Evolutionary conservation across 2,797 vertebrate genomes (phyloP).

Genomic region (Threskiornis aethiopicus): DNA sequence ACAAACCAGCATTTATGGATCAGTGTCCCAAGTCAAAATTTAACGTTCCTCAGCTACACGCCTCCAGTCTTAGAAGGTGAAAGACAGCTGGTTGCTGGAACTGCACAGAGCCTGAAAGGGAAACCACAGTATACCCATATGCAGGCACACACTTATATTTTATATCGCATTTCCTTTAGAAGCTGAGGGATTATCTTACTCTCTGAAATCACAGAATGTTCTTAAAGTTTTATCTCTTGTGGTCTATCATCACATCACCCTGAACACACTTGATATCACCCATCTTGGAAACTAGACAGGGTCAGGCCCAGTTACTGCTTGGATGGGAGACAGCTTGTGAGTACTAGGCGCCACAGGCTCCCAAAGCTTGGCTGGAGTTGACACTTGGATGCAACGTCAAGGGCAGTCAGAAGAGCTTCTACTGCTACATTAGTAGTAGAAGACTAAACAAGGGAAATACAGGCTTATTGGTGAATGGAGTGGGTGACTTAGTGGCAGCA

Average conservation of each 20-base stretch:
- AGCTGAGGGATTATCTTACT: neutral
- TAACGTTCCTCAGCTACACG: neutral
- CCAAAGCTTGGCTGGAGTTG: neutral
- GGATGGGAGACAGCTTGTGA: neutral
- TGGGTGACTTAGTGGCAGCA: neutral
- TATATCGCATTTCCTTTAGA: neutral
- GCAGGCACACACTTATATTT: neutral
- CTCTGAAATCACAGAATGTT: neutral
- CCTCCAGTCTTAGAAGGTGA: neutral
- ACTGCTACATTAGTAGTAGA: neutral
- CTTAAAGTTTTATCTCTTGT: neutral
- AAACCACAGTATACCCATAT: neutral
- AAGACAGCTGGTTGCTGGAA: neutral
- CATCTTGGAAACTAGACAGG: neutral
- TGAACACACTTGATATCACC: neutral
- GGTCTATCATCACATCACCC: neutral
- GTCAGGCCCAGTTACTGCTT: neutral
- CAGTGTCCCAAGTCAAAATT: neutral
- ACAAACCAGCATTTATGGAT: fast-evolving
- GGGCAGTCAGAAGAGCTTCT: neutral
- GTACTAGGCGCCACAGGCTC: neutral
- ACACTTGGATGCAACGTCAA: neutral
- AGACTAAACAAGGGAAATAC: neutral
- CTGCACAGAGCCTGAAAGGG: neutral
- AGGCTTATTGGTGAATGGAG: neutral